Evolutionary conservation across 2,888 invertebrate genomes (phyloP), one percentile per base, ranked within the genome.

Genomic region (Saturnia japonica): DNA sequence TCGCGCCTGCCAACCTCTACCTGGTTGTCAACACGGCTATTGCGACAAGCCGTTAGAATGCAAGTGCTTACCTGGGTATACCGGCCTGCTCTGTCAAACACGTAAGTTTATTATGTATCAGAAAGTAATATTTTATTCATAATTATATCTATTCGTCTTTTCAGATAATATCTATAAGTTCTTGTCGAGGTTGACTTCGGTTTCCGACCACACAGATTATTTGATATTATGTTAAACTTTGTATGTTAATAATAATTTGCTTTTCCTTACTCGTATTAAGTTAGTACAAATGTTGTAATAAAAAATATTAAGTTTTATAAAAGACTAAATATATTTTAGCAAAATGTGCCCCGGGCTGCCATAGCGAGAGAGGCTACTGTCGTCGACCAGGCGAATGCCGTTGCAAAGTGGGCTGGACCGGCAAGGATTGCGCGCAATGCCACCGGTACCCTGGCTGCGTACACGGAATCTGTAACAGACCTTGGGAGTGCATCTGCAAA

Each of bases 21-120:
- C 99, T 0, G 98, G 98, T 76, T 99, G 99, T 89, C 96, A 96
- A 81, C 97, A 98, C 83, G 99, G 99, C 14, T 97, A 96, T 82
- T 99, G 99, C 88, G 96, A 96, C 77, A 97, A 97, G 85, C 98
- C 98, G 6, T 95, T 98, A 54, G 97, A 99, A 88, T 99, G 99
- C 92, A 96, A 96, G 85, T 99, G 99, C 86, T 91, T 96, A 70
- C 96, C 97, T 4, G 99, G 99, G n/a, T 99, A 97, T 95, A 98
- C 97, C 16, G 99, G 99, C 72, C 94, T 98, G 72, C 91, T 98
- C 69, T 98, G 97, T 81, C 97, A 98, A 89, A 97, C 96, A 77
- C 97, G 98, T 99, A 88, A 96, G 96, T 94, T 74, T 11, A 14
- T 16, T 47, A 19, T 22, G 70, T 62, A 40, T 67, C 1, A 34